Evolutionary conservation across 2,113 vertebrate genomes (phyloP).

Genomic region (Centrocercus urophasianus): DNA sequence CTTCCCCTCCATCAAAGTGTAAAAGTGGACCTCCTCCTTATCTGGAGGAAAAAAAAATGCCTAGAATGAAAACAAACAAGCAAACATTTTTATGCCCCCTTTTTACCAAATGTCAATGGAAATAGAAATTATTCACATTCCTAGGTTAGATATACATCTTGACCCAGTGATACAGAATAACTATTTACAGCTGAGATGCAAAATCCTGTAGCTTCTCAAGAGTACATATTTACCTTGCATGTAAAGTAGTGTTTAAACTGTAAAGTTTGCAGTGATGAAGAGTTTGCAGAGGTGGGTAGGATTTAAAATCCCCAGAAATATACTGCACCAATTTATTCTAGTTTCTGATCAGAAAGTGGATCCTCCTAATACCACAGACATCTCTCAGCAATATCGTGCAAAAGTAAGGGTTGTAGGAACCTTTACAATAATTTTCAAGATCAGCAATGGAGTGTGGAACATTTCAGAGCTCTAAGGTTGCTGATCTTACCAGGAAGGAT

Average conservation of each 20-base stretch:
- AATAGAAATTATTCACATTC: background rate
- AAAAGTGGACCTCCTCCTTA: background rate
- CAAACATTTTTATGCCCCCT: background rate
- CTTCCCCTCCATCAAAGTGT: background rate
- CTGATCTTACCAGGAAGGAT: background rate
- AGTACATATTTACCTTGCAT: background rate
- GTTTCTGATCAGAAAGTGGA: background rate
- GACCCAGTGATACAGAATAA: background rate
- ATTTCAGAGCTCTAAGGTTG: background rate
- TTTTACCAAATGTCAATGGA: background rate
- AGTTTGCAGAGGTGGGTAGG: background rate
- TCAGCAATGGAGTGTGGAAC: background rate
- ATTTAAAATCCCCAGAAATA: background rate
- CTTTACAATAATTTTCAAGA: background rate
- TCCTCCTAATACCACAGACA: background rate
- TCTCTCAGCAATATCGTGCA: background rate
- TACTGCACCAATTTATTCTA: background rate
- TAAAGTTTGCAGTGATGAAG: background rate
- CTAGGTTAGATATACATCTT: background rate
- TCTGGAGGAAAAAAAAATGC: background rate
- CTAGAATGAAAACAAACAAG: background rate
- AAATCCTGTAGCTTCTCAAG: background rate
- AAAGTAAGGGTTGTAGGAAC: background rate
- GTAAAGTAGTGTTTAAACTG: background rate
- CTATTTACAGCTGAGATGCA: background rate